Conservation (phyloP, 2,113 vertebrate genomes). For the Cheirogaleus medius region DNA sequence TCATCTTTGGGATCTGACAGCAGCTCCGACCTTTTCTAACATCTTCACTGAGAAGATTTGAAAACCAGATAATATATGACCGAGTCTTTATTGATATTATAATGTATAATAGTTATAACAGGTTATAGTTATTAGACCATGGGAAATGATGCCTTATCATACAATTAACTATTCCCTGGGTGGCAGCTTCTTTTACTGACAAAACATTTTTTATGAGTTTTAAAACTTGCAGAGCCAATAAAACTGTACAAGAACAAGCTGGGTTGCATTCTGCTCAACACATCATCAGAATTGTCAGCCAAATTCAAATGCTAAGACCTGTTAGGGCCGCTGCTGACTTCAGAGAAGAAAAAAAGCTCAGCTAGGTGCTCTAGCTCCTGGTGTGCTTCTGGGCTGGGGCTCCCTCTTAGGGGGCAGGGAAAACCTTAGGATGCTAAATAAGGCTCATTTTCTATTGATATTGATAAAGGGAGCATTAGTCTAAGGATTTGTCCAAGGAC, state of each 20-base stretch:
- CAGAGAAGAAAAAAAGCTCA: background rate
- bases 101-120: slow-evolving; percentile 59
- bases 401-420: background rate
- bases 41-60: slow-evolving; percentile 51
- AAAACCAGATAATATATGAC: slow-evolving; percentile 65
- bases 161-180: slow-evolving; percentile 39
- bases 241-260: background rate
- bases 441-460: background rate
- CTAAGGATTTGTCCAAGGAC: background rate
- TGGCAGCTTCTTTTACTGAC: slow-evolving; percentile 38
- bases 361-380: background rate
- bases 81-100: slow-evolving; percentile 45
- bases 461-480: background rate
- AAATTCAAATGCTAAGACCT: background rate
- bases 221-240: slow-evolving; percentile 52
- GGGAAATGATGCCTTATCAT: slow-evolving; percentile 23
- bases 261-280: background rate
- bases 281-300: background rate
- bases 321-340: background rate
- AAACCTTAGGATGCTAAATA: background rate
- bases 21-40: slow-evolving; percentile 21
- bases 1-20: slow-evolving; percentile 10
- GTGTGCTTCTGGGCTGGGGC: background rate
- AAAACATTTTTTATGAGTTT: slow-evolving; percentile 64
- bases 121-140: background rate